These are phyloP conservation scores for Oscheius sp. DNA, from an alignment of 2,888 invertebrate species.

Conservation along the genomic window DNA sequence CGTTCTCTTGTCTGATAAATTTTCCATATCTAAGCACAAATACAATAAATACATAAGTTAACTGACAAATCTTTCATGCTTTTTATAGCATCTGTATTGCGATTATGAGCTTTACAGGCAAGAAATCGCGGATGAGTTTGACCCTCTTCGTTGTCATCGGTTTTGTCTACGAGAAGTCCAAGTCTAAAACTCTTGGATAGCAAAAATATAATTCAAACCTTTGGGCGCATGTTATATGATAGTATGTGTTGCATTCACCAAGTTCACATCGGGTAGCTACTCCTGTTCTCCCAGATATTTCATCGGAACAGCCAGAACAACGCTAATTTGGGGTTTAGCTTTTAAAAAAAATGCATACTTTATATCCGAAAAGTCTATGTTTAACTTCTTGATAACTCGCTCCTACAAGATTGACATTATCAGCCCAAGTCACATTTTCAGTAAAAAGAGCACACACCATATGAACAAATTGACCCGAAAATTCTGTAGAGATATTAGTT, in stretches of 20 bases:
- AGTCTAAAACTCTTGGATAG: constrained; percentile 47
- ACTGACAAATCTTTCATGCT: constrained; percentile 42
- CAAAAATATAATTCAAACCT: constrained; percentile 50
- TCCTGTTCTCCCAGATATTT: constrained; percentile 86
- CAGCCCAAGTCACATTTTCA: constrained; percentile 94
- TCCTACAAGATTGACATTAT: constrained; percentile 87
- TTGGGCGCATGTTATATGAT: constrained; percentile 88
- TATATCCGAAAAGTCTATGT: constrained; percentile 94
- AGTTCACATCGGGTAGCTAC: constrained; percentile 97
- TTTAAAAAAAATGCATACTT: constrained; percentile 71
- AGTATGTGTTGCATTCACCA: constrained; percentile 94
- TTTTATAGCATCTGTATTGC: constrained; percentile 38
- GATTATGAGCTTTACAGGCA: constrained; percentile 59
- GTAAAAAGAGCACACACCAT: constrained; percentile 95
- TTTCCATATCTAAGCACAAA: constrained; percentile 46
- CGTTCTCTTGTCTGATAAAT: constrained; percentile 46
- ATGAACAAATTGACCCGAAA: constrained; percentile 83
- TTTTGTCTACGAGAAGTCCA: constrained; percentile 59
- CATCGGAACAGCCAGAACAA: constrained; percentile 88
- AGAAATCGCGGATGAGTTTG: constrained; percentile 49
- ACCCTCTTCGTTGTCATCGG: constrained; percentile 31
- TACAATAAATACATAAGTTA: not conserved
- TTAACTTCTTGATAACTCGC: constrained; percentile 95
- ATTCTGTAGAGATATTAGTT: constrained; percentile 45
- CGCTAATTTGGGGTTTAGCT: constrained; percentile 71